Conservation (phyloP, 2,888 invertebrate species). For the Ophraella communa region DNA sequence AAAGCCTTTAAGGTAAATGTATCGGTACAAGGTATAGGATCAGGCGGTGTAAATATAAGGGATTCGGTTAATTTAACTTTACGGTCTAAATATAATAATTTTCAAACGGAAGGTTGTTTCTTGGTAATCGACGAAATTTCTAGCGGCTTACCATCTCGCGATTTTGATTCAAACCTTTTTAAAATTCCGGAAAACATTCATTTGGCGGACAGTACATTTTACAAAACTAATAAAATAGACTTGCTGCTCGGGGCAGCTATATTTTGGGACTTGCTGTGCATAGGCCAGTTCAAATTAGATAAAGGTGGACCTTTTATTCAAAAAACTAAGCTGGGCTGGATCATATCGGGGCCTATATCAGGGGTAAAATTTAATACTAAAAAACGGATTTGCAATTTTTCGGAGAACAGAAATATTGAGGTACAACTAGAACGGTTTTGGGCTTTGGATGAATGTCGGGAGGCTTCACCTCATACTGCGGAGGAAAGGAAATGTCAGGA, state of each 20-base stretch:
- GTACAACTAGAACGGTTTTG: conserved; percentile 21
- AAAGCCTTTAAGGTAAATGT: no score
- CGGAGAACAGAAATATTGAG: background rate
- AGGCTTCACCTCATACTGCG: background rate
- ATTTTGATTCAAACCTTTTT: conserved; percentile 5
- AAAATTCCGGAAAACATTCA: background rate
- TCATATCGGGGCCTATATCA: conserved; percentile 10
- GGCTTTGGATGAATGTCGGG: conserved; percentile 4
- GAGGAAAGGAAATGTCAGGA: conserved; percentile 21
- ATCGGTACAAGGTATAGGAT: no score
- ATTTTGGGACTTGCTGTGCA: background rate
- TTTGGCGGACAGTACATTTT: conserved; percentile 18
- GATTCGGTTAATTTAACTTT: no score
- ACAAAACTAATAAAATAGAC: no score
- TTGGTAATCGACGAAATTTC: conserved; percentile 14
- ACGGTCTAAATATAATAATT: no score
- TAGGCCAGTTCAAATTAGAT: conserved; percentile 5
- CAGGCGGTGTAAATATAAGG: no score
- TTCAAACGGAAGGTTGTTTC: no score
- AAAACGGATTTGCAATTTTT: background rate
- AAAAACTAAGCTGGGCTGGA: no score
- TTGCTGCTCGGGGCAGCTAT: no score
- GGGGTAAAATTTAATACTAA: background rate
- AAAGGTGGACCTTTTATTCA: conserved; percentile 11
- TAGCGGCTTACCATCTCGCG: background rate